Base-by-base conservation (phyloP, 1,140 invertebrate species). In the Maconellicoccus hirsutus region DNA sequence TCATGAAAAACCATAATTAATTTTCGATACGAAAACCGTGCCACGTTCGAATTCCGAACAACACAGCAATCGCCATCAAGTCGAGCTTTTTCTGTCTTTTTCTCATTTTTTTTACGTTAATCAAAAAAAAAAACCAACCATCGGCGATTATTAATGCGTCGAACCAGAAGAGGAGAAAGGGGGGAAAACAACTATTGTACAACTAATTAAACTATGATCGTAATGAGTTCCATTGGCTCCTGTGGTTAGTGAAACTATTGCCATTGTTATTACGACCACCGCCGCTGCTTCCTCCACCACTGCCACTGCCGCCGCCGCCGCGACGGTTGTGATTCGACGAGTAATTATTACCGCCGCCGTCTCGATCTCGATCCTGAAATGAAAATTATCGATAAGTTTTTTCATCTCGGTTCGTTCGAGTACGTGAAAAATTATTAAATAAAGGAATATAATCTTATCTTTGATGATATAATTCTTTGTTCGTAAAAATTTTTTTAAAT, bases 211-310 rank as follows among this genome's bases (percentile, higher is more conserved):
- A 66, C 25, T 66, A 66, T 22, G 61, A 66, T 26, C 61, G 61
- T 66, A 66, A 66, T 26, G 25, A 25, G 25, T 66, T 66, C 61
- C 22, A 66, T 26, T 66, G 61, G 25, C 25, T 66, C 25, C 61
- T 23, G 25, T 66, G 61, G 22, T 66, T 66, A 26, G 19, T 66
- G 61, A 66, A 66, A 66, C 16, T 26, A 26, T 26, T 66, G 25
- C 61, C 61, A 25, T 26, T 26, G 61, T 26, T 66, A 66, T 26
- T 66, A 19, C 61, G 61, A 66, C 61, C 61, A 16, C 61, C 61
- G 61, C 61, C 3, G 25, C 21, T 22, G 22, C n/a, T 19, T 10
- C 59, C 7, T 6, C 59, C 59, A 61, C 16, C 61, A 16, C 61
- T 2, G 25, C 61, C 61, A 2, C 3, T 19, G 10, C 22, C 10